A percentile compares a stretch with the other conserved stretches of the same genome.
Evolutionary conservation across 2,113 vertebrate species (phyloP).

Genomic region (Clarias magur): DNA sequence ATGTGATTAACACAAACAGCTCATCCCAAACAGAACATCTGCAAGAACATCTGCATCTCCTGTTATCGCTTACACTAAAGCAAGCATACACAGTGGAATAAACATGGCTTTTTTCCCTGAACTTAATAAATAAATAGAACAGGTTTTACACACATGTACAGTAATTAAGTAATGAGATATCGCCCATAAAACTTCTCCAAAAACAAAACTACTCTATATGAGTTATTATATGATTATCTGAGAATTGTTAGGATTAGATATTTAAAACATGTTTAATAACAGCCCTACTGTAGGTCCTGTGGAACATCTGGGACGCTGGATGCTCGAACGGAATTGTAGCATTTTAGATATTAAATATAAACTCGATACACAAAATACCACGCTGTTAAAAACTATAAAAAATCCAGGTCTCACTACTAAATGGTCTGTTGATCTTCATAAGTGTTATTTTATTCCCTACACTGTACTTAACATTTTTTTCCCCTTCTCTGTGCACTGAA

Average conservation of each 20-base stretch:
- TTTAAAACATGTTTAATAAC: neutral
- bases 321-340: neutral
- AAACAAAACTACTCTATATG: neutral
- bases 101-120: neutral
- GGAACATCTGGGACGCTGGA: no score
- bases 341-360: neutral
- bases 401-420: neutral
- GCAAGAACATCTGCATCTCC: neutral
- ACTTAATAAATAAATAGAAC: neutral
- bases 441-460: neutral
- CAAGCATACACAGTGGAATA: neutral
- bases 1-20: no score
- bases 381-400: neutral
- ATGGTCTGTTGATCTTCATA: neutral
- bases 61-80: neutral
- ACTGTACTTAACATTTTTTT: neutral
- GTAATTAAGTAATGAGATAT: neutral
- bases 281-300: neutral
- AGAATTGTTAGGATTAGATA: no score
- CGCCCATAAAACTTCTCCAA: neutral
- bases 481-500: conserved; percentile 35
- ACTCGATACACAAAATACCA: neutral
- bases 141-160: neutral
- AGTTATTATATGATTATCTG: neutral
- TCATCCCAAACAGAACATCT: neutral